These are phyloP conservation scores for Diadegma fenestrale DNA, from an alignment of 2,888 invertebrate genomes.

Conservation along the genomic window DNA sequence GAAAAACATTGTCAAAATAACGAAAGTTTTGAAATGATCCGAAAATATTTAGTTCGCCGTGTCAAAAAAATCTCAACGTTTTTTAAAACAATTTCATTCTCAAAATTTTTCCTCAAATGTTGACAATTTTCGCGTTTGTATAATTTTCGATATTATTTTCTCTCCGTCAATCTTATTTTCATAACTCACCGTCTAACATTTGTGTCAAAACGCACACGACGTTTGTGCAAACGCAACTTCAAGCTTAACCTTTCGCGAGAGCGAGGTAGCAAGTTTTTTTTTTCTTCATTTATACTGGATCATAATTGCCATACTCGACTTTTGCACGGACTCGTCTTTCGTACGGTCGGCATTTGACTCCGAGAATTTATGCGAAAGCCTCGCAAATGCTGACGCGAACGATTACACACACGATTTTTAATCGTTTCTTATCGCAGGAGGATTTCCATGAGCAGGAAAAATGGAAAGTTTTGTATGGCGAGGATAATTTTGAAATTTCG, in stretches of 20 bases:
- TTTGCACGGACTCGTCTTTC: conserved; percentile 23
- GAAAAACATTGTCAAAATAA: no score
- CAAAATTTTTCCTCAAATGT: no score
- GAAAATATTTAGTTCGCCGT: no score
- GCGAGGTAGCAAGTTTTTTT: conserved; percentile 1
- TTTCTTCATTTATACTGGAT: not conserved
- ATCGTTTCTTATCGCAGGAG: not conserved
- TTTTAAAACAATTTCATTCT: no score
- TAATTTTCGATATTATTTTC: no score
- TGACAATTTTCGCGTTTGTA: no score
- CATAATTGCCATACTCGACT: conserved; percentile 35
- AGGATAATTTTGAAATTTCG: not conserved
- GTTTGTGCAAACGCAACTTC: not conserved
- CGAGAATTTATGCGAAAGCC: not conserved
- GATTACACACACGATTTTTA: not conserved
- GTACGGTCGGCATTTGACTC: conserved; percentile 32
- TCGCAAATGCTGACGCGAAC: not conserved
- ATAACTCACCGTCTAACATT: not conserved
- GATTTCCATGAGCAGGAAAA: no score
- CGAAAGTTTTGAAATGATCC: no score
- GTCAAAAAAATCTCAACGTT: no score
- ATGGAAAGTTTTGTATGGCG: not conserved
- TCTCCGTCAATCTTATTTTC: no score
- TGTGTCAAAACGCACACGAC: not conserved
- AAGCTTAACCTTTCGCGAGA: conserved; percentile 56